Evolutionary conservation across 2,888 invertebrate genomes (phyloP).

Genomic region (Netelia fuscicornis): DNA sequence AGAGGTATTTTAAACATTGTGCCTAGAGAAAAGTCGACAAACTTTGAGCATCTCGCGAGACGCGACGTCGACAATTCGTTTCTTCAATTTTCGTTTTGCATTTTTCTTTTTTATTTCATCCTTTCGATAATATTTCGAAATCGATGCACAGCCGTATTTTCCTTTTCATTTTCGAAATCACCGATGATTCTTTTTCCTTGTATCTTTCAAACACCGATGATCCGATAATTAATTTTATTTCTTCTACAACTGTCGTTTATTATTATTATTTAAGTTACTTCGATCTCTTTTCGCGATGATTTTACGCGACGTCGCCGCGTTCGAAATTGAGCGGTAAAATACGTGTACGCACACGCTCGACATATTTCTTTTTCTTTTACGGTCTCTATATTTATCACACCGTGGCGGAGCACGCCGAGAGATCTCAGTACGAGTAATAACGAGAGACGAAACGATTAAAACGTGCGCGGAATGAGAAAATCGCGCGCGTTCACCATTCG

Average conservation of each 20-base stretch:
- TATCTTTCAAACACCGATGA: neutral
- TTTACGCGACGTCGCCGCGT: slow-evolving; percentile 3
- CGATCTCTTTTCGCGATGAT: neutral
- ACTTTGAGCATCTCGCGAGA: slow-evolving; percentile 28
- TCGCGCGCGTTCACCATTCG: neutral
- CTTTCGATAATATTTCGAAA: no score
- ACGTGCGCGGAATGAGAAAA: slow-evolving; percentile 6
- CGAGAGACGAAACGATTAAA: slow-evolving; percentile 1
- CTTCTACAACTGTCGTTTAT: no score
- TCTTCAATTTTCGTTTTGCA: neutral
- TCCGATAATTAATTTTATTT: no score
- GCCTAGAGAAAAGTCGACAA: slow-evolving; percentile 40
- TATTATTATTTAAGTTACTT: no score
- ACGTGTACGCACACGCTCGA: slow-evolving; percentile 6
- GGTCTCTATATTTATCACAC: neutral
- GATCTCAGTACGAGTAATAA: neutral
- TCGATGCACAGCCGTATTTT: no score
- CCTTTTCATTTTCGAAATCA: no score
- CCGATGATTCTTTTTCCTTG: no score
- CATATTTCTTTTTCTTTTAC: slow-evolving; percentile 20
- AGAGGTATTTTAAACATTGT: slow-evolving; percentile 37
- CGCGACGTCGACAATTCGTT: neutral
- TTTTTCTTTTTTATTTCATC: neutral
- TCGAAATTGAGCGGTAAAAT: slow-evolving; percentile 52
- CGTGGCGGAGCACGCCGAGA: neutral